Conservation (phyloP, 2,888 invertebrate genomes). For the Cheiracanthium punctorium region DNA sequence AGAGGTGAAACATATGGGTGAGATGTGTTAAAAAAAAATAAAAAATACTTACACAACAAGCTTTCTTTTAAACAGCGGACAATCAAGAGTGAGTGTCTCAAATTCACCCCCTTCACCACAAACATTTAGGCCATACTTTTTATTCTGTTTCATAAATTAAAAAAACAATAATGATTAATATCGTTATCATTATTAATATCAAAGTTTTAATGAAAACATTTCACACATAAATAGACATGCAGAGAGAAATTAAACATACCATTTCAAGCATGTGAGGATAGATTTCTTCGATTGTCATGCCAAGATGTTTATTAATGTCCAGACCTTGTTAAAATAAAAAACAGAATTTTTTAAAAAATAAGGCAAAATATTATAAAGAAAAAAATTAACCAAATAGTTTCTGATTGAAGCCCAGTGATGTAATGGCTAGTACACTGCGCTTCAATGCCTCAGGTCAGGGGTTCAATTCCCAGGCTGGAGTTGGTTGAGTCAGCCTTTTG, state of each 20-base stretch:
- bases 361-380: too few species aligned
- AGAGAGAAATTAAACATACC: constrained; percentile 78
- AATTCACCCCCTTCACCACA: constrained; percentile 99
- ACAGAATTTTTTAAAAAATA: too few species aligned
- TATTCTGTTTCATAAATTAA: constrained; percentile 80
- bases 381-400: too few species aligned
- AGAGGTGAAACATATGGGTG: too few species aligned
- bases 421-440: too few species aligned
- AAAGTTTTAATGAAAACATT: neutral
- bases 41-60: constrained; percentile 87
- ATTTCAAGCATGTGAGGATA: constrained; percentile 90
- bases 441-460: too few species aligned
- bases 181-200: too few species aligned
- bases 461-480: too few species aligned
- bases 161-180: too few species aligned
- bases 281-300: constrained; percentile 88
- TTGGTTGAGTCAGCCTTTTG: too few species aligned
- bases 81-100: constrained; percentile 97
- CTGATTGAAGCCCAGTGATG: too few species aligned
- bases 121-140: constrained; percentile 94
- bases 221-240: neutral
- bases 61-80: constrained; percentile 93
- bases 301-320: constrained; percentile 89
- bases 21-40: neutral
- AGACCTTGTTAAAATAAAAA: constrained; percentile 83